Evolutionary conservation across 2,113 vertebrate species (phyloP), one percentile per base, ranked within the genome.

Genomic region (Tretioscincus oriximinensis): DNA sequence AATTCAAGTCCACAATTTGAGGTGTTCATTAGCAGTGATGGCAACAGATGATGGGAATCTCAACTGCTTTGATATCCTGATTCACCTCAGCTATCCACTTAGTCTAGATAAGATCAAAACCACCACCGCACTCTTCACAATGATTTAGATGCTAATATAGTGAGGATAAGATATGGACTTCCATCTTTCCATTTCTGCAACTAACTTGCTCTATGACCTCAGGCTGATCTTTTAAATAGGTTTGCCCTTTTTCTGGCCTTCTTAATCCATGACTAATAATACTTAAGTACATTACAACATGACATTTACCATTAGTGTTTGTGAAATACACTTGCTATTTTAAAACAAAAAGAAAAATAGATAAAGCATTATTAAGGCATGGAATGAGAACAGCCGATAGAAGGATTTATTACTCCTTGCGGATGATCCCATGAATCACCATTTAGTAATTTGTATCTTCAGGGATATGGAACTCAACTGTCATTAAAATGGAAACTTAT

Each of bases 11-110:
- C 35, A 70, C 89, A 93, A 88, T 93, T 63, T 89, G 90, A 90
- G 84, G 93, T 92, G 93, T 92, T 92, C 58, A 87, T 95, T 94
- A 92, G 81, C 87, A 81, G 78, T 71, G 90, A 93, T 86, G 92
- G 87, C 89, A 88, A 82, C 78, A 87, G 89, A 90, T 92, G 86
- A 89, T 81, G 86, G 83, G 28, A 90, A 87, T 86, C 93, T 93
- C 89, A 93, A 54, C 79, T 92, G 86, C 90, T 92, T 91, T 90
- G 76, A 85, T 20, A 83, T 63, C 24, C 31, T 81, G 68, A 76
- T 87, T 80, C 68, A 87, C 41, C 61, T 87, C 60, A 87, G 78
- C 65, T 69, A 84, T 28, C 70, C 69, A 83, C 60, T 45, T 41
- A 78, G 29, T 72, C 35, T 63, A 78, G 47, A 82, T 54, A 28